phyloP scores from a whole-genome alignment of 2,888 invertebrate genomes.

The Chironomus tentans region DNA sequence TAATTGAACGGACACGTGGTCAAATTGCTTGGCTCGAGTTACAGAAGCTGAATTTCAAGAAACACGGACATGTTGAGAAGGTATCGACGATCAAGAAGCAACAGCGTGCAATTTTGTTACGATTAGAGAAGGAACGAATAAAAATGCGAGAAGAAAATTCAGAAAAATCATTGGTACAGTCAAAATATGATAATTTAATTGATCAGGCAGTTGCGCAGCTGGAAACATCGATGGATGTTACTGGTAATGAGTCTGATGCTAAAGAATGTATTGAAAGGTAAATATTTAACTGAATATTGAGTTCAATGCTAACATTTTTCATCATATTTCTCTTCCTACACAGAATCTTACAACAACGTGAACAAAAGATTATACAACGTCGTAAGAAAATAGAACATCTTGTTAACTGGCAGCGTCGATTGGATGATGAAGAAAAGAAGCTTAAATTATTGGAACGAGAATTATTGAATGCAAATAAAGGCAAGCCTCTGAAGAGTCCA shows the following conservation, averaged over 20 bases:
- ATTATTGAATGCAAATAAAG: constrained; percentile 31
- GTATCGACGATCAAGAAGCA: constrained; percentile 55
- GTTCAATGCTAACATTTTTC: neutral
- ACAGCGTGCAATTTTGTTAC: constrained; percentile 55
- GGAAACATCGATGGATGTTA: neutral
- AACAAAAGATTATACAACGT: constrained; percentile 43
- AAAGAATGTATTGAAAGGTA: constrained; percentile 19
- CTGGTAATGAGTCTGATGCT: neutral
- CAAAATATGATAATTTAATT: constrained; percentile 25
- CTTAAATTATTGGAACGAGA: constrained; percentile 44
- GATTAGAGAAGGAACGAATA: constrained; percentile 53
- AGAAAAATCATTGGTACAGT: constrained; percentile 11
- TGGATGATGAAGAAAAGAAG: constrained; percentile 47
- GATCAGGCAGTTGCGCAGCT: neutral
- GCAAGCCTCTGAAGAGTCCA: constrained; percentile 7
- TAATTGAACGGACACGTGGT: constrained; percentile 56
- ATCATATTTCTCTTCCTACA: constrained; percentile 23
- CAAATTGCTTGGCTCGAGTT: constrained; percentile 57
- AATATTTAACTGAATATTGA: neutral
- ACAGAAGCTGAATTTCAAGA: constrained; percentile 50
- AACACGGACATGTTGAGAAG: constrained; percentile 48
- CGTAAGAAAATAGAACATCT: constrained; percentile 45
- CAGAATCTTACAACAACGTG: constrained; percentile 43
- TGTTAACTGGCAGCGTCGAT: constrained; percentile 46
- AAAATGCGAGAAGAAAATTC: constrained; percentile 19